Evolutionary conservation across 2,113 vertebrate genomes (phyloP).

Genomic region (Pseudorhombus dupliciocellatus): DNA sequence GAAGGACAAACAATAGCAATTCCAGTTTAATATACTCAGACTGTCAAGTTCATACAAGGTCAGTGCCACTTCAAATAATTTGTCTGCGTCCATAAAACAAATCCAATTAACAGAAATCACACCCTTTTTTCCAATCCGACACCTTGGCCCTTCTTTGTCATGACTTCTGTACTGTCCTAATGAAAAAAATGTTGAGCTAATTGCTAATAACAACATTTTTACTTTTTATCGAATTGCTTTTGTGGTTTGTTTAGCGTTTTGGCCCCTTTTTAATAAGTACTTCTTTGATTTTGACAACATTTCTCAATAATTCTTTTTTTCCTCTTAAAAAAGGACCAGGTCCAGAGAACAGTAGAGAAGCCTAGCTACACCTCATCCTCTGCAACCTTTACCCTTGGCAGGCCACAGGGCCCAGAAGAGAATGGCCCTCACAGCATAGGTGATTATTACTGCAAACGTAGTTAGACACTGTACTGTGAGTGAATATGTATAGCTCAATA

Average conservation of each 20-base stretch:
- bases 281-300: not conserved
- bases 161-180: not conserved
- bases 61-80: no score
- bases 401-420: slow-evolving; percentile 64
- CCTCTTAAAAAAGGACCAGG: slow-evolving; percentile 78
- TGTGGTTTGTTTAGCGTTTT: not conserved
- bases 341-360: slow-evolving; percentile 60
- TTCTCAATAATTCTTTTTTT: not conserved
- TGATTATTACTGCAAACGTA: slow-evolving; percentile 41
- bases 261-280: not conserved
- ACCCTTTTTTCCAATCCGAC: not conserved
- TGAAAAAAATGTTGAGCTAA: not conserved
- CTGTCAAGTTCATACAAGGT: no score
- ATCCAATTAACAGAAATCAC: no score
- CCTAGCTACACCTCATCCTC: slow-evolving; percentile 58
- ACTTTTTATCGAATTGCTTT: not conserved
- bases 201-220: not conserved
- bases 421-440: slow-evolving; percentile 74
- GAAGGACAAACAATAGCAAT: no score
- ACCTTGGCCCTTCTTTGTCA: no score
- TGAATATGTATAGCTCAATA: no score
- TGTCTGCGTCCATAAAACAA: no score
- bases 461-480: not conserved
- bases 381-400: slow-evolving; percentile 53
- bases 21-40: no score